Evolutionary conservation across 2,797 vertebrate species (phyloP).

Genomic region (Pipistrellus pipistrellus): DNA sequence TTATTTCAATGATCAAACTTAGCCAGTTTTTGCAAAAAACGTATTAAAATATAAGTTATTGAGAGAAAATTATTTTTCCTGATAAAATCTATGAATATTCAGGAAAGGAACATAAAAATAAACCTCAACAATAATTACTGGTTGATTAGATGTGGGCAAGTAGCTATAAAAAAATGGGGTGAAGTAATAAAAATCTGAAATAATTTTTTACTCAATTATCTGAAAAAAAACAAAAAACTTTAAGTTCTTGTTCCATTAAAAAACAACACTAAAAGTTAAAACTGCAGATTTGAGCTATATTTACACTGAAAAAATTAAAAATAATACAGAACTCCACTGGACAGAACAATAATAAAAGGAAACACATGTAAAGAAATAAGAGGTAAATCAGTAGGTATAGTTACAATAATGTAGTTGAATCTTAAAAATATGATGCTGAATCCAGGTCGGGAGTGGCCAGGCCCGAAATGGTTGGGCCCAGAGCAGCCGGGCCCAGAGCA

Average conservation of each 20-base stretch:
- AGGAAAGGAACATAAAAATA: background rate
- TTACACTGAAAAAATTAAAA: background rate
- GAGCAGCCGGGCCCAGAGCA: too few species aligned
- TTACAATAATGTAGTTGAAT: background rate
- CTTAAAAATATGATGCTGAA: conserved; percentile 52
- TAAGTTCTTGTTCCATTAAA: background rate
- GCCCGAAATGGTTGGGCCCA: too few species aligned
- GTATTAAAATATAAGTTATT: conserved; percentile 23
- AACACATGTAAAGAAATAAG: background rate
- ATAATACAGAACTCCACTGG: background rate
- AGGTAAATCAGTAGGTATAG: background rate
- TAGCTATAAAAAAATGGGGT: background rate
- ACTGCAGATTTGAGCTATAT: background rate
- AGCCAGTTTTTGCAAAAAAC: background rate
- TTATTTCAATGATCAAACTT: background rate
- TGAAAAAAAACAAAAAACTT: conserved; percentile 15
- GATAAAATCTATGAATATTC: background rate
- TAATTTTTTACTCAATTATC: conserved; percentile 13
- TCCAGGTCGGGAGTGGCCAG: too few species aligned
- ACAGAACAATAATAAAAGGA: background rate
- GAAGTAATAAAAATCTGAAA: background rate
- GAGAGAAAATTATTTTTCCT: conserved; percentile 39
- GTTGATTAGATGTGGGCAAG: background rate
- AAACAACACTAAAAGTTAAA: background rate
- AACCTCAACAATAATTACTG: background rate